Evolutionary conservation across 2,113 vertebrate species (phyloP).

Genomic region (Petroica traversi): DNA sequence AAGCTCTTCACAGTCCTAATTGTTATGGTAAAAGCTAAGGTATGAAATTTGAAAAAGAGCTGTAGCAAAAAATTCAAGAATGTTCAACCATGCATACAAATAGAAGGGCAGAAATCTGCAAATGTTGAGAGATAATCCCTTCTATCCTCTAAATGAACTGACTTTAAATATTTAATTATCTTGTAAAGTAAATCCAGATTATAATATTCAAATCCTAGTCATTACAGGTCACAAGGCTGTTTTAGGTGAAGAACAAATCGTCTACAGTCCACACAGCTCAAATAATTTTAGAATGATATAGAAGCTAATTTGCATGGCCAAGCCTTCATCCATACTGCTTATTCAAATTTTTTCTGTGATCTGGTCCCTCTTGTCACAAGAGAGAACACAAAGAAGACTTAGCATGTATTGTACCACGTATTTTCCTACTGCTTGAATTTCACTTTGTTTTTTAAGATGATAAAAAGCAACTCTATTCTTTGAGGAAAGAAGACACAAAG

Average conservation of each 20-base stretch:
- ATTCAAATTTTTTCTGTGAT: not conserved
- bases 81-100: constrained; percentile 8
- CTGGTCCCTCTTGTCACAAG: not conserved
- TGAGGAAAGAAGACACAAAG: not conserved
- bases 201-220: constrained; percentile 37
- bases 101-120: constrained; percentile 6
- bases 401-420: not conserved
- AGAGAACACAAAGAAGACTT: not conserved
- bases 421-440: not conserved
- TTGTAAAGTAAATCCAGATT: constrained; percentile 69
- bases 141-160: constrained; percentile 51
- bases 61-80: constrained; percentile 45
- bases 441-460: not conserved
- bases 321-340: not conserved
- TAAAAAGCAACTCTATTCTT: not conserved
- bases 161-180: constrained; percentile 72
- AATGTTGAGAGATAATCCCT: constrained; percentile 6
- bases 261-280: not conserved
- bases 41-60: constrained; percentile 54
- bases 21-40: constrained; percentile 56
- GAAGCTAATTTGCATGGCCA: not conserved
- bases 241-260: not conserved
- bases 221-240: constrained; percentile 9
- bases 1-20: constrained; percentile 56
- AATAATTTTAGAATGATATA: constrained; percentile 14